Percentiles rank a stretch among this genome's conserved stretches.
phyloP scores from a whole-genome alignment of 2,888 invertebrate species.

The Yponomeuta plumbellus region DNA sequence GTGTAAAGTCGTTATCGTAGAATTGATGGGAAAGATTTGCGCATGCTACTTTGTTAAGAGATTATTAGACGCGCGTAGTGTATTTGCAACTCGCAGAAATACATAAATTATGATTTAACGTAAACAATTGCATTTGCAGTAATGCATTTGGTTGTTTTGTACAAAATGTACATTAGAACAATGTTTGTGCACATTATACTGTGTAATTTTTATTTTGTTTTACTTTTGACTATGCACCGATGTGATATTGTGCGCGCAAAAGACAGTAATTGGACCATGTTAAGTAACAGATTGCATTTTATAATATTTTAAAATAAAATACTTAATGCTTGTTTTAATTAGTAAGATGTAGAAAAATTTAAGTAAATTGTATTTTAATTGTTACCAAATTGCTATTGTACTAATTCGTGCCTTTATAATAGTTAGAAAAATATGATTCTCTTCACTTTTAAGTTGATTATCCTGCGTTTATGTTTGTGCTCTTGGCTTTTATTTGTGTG shows the following conservation, averaged over 20 bases:
- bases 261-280: constrained; percentile 13
- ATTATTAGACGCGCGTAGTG: background rate
- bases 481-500: constrained; percentile 8
- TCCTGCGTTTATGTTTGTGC: background rate
- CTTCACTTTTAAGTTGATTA: constrained; percentile 10
- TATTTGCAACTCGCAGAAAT: background rate
- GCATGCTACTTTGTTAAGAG: background rate
- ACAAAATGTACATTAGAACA: constrained; percentile 4
- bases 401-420: constrained; percentile 42
- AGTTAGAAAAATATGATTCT: constrained; percentile 10
- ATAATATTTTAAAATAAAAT: constrained; percentile 8
- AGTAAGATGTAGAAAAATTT: constrained; percentile 8
- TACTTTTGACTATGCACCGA: constrained; percentile 7
- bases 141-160: constrained; percentile 24
- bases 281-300: constrained; percentile 9
- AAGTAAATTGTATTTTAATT: constrained; percentile 28
- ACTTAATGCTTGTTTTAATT: constrained; percentile 6
- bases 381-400: constrained; percentile 52
- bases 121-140: background rate
- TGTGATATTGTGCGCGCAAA: constrained; percentile 9
- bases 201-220: constrained; percentile 6
- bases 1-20: background rate
- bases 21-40: background rate
- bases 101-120: background rate
- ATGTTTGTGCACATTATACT: constrained; percentile 2